phyloP scores from a whole-genome alignment of 2,888 invertebrate genomes.

The Saturnia pavonia region DNA sequence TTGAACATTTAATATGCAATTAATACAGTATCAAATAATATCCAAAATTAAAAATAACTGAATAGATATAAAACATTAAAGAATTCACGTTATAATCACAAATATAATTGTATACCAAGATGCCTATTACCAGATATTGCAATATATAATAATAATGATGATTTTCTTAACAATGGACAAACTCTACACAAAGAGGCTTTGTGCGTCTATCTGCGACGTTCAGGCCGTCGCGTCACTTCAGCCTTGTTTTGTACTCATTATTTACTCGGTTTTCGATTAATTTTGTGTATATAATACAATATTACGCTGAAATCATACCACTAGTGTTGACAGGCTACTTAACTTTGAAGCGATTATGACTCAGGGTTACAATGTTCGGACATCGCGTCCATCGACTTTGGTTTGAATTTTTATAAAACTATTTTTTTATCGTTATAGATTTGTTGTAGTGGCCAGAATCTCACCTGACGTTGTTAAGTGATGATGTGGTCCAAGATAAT shows the following conservation, averaged over 20 bases:
- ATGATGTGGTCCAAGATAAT: too few relatives aligned
- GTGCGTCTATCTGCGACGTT: slow-evolving; percentile 43
- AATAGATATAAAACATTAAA: neutral
- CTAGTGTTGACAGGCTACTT: neutral
- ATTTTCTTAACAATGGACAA: slow-evolving; percentile 35
- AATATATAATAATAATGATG: slow-evolving; percentile 13
- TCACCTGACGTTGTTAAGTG: too few relatives aligned
- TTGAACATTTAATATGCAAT: neutral
- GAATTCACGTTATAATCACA: neutral
- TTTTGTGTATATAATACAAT: neutral
- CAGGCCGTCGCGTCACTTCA: slow-evolving; percentile 34
- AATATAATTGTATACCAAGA: slow-evolving; percentile 5
- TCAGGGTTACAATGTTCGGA: too few relatives aligned
- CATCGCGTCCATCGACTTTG: too few relatives aligned
- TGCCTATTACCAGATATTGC: slow-evolving; percentile 12
- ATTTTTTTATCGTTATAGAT: too few relatives aligned
- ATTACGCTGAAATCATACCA: neutral
- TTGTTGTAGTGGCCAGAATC: too few relatives aligned
- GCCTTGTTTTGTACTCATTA: slow-evolving; percentile 14
- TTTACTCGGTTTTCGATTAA: slow-evolving; percentile 15
- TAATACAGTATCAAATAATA: neutral
- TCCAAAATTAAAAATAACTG: neutral
- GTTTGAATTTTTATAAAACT: too few relatives aligned
- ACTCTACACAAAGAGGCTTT: slow-evolving; percentile 43
- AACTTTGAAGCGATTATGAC: neutral